Evolutionary conservation across 1,140 invertebrate genomes (phyloP), one percentile per base, ranked within the genome.

Genomic region (Aphis gossypii): DNA sequence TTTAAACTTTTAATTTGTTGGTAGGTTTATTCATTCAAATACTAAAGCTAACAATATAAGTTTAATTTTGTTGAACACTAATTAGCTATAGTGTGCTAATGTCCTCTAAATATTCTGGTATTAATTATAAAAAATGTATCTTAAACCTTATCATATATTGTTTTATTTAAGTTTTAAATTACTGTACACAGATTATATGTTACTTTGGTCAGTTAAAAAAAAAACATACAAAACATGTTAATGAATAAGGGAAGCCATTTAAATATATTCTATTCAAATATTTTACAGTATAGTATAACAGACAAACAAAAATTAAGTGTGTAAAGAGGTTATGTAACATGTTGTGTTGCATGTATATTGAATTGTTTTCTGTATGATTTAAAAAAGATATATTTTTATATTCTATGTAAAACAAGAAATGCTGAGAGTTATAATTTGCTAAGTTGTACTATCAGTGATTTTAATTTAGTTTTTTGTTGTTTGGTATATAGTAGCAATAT

Each of bases 221-320:
- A 46, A 86, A 46, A 30, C 41, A 4, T 86, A 46, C 18, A 46
- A 76, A 84, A 84, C 41, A 86, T 44, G 44, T 84, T 44, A 41
- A 84, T 41, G 41, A 84, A 84, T 41, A 41, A 44, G 14, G 54
- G n/a, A 35, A 88, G 46, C 46, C 2, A 51, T 88, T 35, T 51
- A 88, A 51, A 54, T 88, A 54, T 54, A 23, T 51, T 51, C 44
- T 48, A 48, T 88, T 88, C 30, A n/a, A n/a, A 35, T 7, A 48
- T 51, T 86, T 46, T 35, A 35, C 18, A 21, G 30, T 88, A n/a
- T 88, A 88, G 30, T 5, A 87, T 30, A 14, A 48, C 14, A 48
- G 30, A 88, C 44, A 88, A 48, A 88, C 86, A 88, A 88, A 88
- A n/a, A 86, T 86, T 86, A 86, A 46, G 9, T 25, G 1, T 86